These are phyloP conservation scores for Laticauda colubrina DNA, from an alignment of 2,113 vertebrate species.

Conservation along the genomic window DNA sequence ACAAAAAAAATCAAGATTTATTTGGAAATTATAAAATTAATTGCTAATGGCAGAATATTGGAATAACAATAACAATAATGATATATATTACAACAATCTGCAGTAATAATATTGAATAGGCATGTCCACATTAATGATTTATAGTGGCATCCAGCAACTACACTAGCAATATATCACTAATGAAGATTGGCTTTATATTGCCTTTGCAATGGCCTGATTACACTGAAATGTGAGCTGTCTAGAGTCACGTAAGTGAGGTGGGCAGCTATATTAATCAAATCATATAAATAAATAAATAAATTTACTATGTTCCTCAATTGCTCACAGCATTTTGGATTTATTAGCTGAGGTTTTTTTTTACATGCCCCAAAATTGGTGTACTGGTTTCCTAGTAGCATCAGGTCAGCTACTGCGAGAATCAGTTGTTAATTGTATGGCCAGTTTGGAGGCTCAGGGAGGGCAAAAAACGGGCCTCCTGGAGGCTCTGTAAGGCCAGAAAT, in stretches of 20 bases:
- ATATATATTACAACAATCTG: neutral
- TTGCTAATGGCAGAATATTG: neutral
- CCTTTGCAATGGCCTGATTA: neutral
- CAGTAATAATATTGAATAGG: neutral
- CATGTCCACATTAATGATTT: neutral
- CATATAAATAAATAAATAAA: neutral
- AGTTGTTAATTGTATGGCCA: no score
- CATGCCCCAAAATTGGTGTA: neutral
- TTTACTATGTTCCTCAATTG: neutral
- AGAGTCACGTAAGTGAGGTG: neutral
- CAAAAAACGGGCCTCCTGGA: no score
- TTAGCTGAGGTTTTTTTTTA: neutral
- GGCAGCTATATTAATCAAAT: neutral
- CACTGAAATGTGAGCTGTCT: neutral
- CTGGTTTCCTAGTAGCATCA: neutral
- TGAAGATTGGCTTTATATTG: neutral
- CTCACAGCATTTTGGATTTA: neutral
- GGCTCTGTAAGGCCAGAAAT: no score
- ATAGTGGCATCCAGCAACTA: neutral
- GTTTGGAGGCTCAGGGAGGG: no score
- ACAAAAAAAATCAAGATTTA: neutral
- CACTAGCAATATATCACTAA: neutral
- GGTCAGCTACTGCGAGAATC: neutral
- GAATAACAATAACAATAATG: neutral
- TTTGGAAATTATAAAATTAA: neutral